Evolutionary conservation across 1,140 invertebrate genomes (phyloP).

Genomic region (Saccostrea echinata): DNA sequence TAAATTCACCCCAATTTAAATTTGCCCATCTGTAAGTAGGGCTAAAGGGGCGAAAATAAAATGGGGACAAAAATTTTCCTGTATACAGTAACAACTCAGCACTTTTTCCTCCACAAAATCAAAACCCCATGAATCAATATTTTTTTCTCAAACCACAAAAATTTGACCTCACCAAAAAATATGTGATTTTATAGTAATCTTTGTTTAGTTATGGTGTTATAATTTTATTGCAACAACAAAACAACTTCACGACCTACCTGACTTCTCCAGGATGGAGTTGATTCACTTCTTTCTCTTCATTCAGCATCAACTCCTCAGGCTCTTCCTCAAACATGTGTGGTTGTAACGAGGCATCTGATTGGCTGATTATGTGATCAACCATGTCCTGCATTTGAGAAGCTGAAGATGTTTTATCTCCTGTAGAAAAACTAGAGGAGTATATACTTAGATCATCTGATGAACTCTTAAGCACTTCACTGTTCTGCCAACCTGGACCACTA

Average conservation of each 20-base stretch:
- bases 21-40: no score
- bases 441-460: not conserved
- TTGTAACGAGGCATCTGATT: conserved; percentile 43
- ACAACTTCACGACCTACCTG: conserved; percentile 28
- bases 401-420: not conserved
- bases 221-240: no score
- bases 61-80: no score
- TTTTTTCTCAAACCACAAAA: no score
- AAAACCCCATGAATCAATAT: no score
- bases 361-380: conserved; percentile 58
- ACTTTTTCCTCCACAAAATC: no score
- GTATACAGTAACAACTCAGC: no score
- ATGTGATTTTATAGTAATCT: no score
- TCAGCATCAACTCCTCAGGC: conserved; percentile 40
- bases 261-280: conserved; percentile 44
- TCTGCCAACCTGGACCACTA: not conserved
- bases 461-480: not conserved
- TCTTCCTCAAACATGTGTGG: conserved; percentile 54
- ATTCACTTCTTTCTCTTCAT: not conserved
- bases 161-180: no score
- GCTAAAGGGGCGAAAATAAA: no score
- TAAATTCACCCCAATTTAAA: no score
- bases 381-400: conserved; percentile 54
- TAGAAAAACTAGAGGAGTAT: conserved; percentile 22
- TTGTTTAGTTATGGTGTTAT: no score